Conservation (phyloP, 2,113 vertebrate species). For the Hydropotes inermis region DNA sequence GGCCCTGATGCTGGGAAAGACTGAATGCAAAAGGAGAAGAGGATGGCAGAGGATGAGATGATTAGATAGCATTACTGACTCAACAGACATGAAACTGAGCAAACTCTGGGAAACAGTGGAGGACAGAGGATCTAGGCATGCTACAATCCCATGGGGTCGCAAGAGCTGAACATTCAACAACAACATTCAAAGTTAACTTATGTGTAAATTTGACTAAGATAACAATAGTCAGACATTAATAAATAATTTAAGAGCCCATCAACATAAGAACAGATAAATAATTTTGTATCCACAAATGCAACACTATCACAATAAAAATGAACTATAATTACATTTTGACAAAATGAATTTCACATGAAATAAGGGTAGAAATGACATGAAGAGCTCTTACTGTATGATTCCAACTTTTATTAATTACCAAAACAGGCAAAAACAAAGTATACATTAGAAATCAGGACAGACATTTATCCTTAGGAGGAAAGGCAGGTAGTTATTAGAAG, state of each 20-base stretch:
- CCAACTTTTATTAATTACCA: neutral
- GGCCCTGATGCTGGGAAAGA: neutral
- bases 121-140: neutral
- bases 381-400: neutral
- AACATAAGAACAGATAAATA: neutral
- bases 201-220: neutral
- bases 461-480: neutral
- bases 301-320: neutral
- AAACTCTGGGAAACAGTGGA: neutral
- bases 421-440: slow-evolving; percentile 17
- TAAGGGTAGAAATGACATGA: neutral
- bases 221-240: slow-evolving; percentile 2
- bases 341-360: neutral
- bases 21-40: neutral
- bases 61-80: neutral
- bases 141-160: neutral
- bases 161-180: neutral
- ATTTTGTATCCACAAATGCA: neutral
- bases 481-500: neutral
- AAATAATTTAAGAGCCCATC: neutral
- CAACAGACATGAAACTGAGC: neutral
- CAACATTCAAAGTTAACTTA: neutral
- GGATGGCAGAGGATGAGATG: neutral
- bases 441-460: neutral
- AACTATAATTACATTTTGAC: neutral